A percentile compares a stretch with the other conserved stretches of the same genome.
These are phyloP conservation scores for Pica pica DNA, from an alignment of 2,113 vertebrate species.

Conservation along the genomic window DNA sequence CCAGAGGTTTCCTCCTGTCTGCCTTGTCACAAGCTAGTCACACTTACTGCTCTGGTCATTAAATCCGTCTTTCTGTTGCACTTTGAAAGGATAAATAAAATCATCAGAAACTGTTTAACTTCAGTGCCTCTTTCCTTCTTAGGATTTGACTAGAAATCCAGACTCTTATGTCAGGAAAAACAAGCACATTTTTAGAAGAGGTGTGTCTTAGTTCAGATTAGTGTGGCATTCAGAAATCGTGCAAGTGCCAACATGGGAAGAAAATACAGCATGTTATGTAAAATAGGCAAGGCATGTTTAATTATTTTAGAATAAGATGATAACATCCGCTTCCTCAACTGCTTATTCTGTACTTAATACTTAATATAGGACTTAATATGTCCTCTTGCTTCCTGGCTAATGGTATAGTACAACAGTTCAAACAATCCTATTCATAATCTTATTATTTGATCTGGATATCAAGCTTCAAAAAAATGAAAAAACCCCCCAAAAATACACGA, in stretches of 20 bases:
- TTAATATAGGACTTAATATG: too few species aligned
- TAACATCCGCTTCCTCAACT: background rate
- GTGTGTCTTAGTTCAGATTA: conserved; percentile 10
- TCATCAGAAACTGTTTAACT: background rate
- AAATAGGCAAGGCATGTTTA: background rate
- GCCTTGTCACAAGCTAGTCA: background rate
- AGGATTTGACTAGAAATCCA: background rate
- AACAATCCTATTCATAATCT: background rate
- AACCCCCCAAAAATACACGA: too few species aligned
- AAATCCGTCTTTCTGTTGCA: background rate
- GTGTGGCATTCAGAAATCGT: background rate
- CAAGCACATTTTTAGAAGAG: conserved; percentile 21
- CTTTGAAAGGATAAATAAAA: background rate
- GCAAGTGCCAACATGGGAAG: background rate
- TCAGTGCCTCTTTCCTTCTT: background rate
- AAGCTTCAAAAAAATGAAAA: background rate
- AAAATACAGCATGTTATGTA: background rate
- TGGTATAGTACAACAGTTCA: background rate
- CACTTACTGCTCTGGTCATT: background rate
- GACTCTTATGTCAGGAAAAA: background rate
- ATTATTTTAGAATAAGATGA: background rate
- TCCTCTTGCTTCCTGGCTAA: background rate
- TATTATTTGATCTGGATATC: background rate
- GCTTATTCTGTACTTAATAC: background rate
- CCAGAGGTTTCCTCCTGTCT: background rate